Evolutionary conservation across 2,797 vertebrate genomes (phyloP).

Genomic region (Macropodus opercularis): DNA sequence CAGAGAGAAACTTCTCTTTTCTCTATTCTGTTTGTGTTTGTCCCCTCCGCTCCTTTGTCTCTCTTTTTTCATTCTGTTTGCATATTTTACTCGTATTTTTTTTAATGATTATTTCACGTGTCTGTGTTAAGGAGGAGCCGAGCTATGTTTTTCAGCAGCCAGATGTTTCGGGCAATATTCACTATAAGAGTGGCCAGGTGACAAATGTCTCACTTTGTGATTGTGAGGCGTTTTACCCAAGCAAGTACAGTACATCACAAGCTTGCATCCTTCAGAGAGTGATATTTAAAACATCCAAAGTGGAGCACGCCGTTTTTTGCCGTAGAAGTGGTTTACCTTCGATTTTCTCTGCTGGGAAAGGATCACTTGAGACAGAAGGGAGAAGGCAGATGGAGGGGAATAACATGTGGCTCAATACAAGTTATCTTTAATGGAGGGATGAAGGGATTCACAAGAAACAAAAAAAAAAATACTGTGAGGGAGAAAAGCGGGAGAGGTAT

Average conservation of each 20-base stretch:
- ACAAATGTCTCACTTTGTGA: slow-evolving; percentile 16
- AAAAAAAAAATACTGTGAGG: slow-evolving; percentile 17
- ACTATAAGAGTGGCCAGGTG: slow-evolving; percentile 33
- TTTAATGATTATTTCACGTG: slow-evolving; percentile 47
- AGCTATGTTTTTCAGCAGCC: slow-evolving; percentile 11
- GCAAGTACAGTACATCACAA: slow-evolving; percentile 7
- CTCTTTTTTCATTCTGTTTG: slow-evolving; percentile 37
- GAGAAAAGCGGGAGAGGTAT: slow-evolving; percentile 26
- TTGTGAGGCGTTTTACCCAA: slow-evolving; percentile 23
- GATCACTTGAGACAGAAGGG: slow-evolving; percentile 62
- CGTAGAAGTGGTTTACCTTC: slow-evolving; percentile 72
- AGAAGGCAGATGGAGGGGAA: slow-evolving; percentile 52
- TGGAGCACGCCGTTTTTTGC: slow-evolving; percentile 45
- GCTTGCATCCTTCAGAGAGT: slow-evolving; percentile 10
- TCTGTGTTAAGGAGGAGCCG: slow-evolving; percentile 13
- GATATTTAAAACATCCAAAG: slow-evolving; percentile 58
- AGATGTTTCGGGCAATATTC: slow-evolving; percentile 13
- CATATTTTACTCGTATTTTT: slow-evolving; percentile 65
- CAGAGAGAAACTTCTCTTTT: slow-evolving; percentile 61
- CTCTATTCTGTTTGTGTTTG: slow-evolving; percentile 67
- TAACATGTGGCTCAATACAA: slow-evolving; percentile 72
- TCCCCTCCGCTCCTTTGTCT: slow-evolving; percentile 45
- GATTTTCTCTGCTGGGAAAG: slow-evolving; percentile 75
- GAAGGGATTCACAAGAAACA: slow-evolving; percentile 29
- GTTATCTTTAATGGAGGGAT: slow-evolving; percentile 73